phyloP scores from a whole-genome alignment of 2,113 vertebrate genomes.

The Seriola quinqueradiata region DNA sequence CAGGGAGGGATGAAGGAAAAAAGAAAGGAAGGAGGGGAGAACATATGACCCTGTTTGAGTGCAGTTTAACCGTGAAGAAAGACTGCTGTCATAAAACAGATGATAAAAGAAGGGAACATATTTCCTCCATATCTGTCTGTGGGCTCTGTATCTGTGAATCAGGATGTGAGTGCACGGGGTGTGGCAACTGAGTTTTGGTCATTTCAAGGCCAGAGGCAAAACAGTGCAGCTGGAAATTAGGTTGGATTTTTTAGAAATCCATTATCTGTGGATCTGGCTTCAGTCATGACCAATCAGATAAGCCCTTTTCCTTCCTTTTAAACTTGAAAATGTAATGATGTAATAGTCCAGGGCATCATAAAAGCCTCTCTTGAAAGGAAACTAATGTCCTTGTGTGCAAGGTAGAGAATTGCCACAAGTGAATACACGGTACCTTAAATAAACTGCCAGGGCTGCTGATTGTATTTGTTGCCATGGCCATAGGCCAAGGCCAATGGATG shows the following conservation, averaged over 20 bases:
- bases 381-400: constrained; percentile 59
- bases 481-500: constrained; percentile 55
- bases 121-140: constrained; percentile 40
- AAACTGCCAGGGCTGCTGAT: constrained; percentile 62
- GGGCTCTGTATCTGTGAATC: constrained; percentile 40
- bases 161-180: constrained; percentile 44
- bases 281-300: constrained; percentile 69
- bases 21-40: constrained; percentile 15
- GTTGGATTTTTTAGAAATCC: constrained; percentile 72
- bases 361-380: constrained; percentile 56
- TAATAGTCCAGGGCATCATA: constrained; percentile 59
- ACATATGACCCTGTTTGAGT: constrained; percentile 21
- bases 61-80: constrained; percentile 51
- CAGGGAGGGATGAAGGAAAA: constrained; percentile 13
- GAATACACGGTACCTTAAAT: constrained; percentile 69
- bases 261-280: constrained; percentile 69
- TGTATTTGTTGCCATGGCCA: constrained; percentile 63
- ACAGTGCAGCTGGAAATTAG: constrained; percentile 66
- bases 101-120: constrained; percentile 53
- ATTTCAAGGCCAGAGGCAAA: constrained; percentile 63
- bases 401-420: constrained; percentile 53
- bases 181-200: constrained; percentile 58
- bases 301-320: constrained; percentile 64
- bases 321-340: constrained; percentile 58
- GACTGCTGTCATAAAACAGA: constrained; percentile 59